Conservation (phyloP, 2,888 invertebrate species). For the Oligia strigilis region DNA sequence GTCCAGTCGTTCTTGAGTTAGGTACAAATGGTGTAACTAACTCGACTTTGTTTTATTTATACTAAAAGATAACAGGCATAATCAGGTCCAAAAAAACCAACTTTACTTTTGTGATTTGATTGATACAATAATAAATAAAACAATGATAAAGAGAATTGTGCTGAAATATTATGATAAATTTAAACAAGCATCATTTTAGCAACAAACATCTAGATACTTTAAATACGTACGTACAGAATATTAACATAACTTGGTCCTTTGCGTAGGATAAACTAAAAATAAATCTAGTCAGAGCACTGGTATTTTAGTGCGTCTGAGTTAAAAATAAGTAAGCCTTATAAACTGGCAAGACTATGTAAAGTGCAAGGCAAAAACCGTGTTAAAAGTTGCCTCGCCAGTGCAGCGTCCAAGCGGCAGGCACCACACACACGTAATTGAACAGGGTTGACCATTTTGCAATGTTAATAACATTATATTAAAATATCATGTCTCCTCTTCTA, state of each 20-base stretch:
- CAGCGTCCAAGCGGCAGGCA: slow-evolving; percentile 24
- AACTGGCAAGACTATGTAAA: slow-evolving; percentile 65
- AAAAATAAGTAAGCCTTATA: slow-evolving; percentile 72
- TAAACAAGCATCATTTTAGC: not conserved
- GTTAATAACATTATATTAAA: not conserved
- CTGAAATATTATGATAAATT: not conserved
- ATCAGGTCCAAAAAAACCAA: not conserved
- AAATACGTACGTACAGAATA: not conserved
- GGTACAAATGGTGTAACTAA: not conserved
- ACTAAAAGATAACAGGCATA: not conserved
- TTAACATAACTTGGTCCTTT: slow-evolving; percentile 23
- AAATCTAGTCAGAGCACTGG: slow-evolving; percentile 37
- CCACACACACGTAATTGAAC: slow-evolving; percentile 28
- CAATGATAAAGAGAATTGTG: slow-evolving; percentile 2
- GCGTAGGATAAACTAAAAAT: slow-evolving; percentile 43
- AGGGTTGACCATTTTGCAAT: slow-evolving; percentile 41
- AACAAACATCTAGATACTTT: not conserved
- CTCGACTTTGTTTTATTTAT: not conserved
- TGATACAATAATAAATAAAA: not conserved
- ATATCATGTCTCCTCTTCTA: not conserved
- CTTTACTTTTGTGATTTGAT: not conserved
- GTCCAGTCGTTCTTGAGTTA: not conserved
- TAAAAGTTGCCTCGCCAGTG: slow-evolving; percentile 37
- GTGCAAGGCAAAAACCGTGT: slow-evolving; percentile 51
- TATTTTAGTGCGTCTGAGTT: slow-evolving; percentile 62